Evolutionary conservation across 2,888 invertebrate species (phyloP).

Genomic region (Drosophila aldrichi): DNA sequence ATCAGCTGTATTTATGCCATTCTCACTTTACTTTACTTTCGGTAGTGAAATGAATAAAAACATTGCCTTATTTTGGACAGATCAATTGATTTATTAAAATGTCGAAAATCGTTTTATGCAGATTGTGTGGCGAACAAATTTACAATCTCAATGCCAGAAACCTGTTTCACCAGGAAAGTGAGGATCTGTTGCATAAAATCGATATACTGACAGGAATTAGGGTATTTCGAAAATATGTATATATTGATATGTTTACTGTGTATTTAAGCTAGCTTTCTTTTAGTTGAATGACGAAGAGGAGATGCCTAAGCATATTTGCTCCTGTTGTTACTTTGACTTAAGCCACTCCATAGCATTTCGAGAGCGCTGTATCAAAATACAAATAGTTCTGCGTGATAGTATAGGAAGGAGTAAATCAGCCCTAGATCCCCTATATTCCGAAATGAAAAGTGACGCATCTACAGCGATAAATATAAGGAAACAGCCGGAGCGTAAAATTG

Average conservation of each 20-base stretch:
- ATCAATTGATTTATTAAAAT: constrained; percentile 12
- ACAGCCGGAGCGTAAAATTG: constrained; percentile 1
- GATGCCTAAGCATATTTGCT: constrained; percentile 34
- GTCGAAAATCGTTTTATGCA: constrained; percentile 26
- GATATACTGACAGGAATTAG: constrained; percentile 37
- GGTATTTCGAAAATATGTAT: constrained; percentile 23
- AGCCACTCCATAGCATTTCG: constrained; percentile 36
- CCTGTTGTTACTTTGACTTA: constrained; percentile 29
- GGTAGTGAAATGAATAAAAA: background rate
- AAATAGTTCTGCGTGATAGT: constrained; percentile 6
- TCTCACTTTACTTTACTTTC: constrained; percentile 14
- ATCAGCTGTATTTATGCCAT: constrained; percentile 31
- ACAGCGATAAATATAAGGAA: background rate
- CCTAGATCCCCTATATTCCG: background rate
- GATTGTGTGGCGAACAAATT: constrained; percentile 37
- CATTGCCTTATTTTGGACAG: background rate
- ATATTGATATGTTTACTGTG: no score
- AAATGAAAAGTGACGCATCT: background rate
- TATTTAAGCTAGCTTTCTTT: background rate
- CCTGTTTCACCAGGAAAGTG: constrained; percentile 25
- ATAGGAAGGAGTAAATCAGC: background rate
- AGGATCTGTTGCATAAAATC: constrained; percentile 19
- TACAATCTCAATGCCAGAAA: constrained; percentile 19
- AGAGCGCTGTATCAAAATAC: constrained; percentile 31
- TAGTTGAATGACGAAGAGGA: constrained; percentile 15